Base-by-base conservation (phyloP, 2,113 vertebrate species). In the Caranx ignobilis region DNA sequence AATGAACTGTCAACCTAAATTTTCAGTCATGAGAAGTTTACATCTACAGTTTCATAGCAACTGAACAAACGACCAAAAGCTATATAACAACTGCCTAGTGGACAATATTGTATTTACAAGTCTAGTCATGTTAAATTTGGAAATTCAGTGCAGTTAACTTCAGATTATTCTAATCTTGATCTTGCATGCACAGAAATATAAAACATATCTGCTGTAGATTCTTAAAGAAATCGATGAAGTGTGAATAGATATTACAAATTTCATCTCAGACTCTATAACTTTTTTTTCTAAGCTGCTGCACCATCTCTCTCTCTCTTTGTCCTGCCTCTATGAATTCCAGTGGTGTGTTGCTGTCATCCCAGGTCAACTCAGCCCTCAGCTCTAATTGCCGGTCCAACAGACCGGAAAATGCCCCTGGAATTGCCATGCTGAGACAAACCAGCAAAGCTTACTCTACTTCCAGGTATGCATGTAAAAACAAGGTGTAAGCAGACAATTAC, bases 281-380 rank as follows among this genome's bases (percentile, higher is more conserved):
- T 32, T 35, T 55, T 55, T 71, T 41, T 71, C 37, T 26, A 26
- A 35, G 63, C 67, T 52, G 50, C 19, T 45, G 56, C 45, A 52
- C 43, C 10, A 67, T 60, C 41, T 75, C 52, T n/a, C 41, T 66
- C 16, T 52, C 35, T 68, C 18, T 73, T 57, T 75, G 48, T 76
- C 55, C 76, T 21, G 43, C 76, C 68, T 83, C 19, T 68, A 37
- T 65, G 32, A 69, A 59, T 75, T 88, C 70, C 61, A 26, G 57
- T 50, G 32, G 69, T 75, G 75, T 75, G 72, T 61, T 37, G 73
- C 84, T 75, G 76, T 84, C 85, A 87, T 71, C 71, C 64, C 63
- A 89, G 87, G 88, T 89, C 84, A 77, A 43, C 66, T 70, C 82
- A 85, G 75, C 80, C 86, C 66, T 84, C 47, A 80, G 60, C 79